phyloP scores from a whole-genome alignment of 2,113 vertebrate species.

The Calonectris borealis region DNA sequence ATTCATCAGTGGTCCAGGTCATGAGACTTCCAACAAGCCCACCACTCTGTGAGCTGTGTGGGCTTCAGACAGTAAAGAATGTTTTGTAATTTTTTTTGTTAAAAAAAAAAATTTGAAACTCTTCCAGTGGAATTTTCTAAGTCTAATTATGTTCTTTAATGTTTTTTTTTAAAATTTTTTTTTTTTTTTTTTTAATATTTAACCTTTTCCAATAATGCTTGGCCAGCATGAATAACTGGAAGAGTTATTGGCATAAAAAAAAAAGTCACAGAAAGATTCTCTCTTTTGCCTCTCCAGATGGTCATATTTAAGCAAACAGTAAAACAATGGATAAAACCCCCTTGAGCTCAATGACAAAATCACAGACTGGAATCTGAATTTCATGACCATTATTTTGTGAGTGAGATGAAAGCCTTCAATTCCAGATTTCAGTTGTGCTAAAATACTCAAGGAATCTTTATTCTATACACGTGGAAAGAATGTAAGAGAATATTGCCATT shows the following conservation, averaged over 20 bases:
- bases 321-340: background rate
- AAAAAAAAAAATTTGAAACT: background rate
- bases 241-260: background rate
- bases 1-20: background rate
- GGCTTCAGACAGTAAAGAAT: background rate
- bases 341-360: background rate
- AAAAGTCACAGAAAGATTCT: background rate
- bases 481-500: background rate
- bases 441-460: constrained; percentile 10
- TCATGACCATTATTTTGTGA: background rate
- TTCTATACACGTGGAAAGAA: background rate
- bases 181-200: background rate
- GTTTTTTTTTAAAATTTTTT: background rate
- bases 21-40: background rate
- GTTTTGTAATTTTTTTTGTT: background rate
- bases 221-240: background rate
- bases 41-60: background rate
- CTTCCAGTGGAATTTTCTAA: background rate
- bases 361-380: background rate
- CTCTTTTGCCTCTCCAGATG: background rate
- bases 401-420: constrained; percentile 2
- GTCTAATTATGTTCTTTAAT: background rate
- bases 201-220: background rate
- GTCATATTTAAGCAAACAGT: background rate
- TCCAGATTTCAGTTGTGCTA: constrained; percentile 23